These are phyloP conservation scores for Ornithoptera alexandrae DNA, from an alignment of 2,888 invertebrate species.

Conservation along the genomic window DNA sequence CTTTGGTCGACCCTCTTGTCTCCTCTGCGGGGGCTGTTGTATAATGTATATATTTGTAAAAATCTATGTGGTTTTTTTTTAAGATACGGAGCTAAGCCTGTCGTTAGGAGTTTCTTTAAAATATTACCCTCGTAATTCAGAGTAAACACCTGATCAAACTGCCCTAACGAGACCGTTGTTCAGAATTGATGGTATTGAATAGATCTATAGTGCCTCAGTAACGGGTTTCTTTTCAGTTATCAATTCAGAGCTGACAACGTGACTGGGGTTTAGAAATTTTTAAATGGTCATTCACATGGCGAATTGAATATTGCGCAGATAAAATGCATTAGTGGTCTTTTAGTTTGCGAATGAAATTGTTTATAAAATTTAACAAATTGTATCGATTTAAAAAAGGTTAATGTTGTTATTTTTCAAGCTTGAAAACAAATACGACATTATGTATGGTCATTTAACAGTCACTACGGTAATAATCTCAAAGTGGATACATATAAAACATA, in stretches of 20 bases:
- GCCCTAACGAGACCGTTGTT: slow-evolving; percentile 19
- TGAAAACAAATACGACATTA: too few relatives aligned
- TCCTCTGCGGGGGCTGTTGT: too few relatives aligned
- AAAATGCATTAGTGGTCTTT: background rate
- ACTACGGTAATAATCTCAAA: too few relatives aligned
- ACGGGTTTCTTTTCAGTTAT: slow-evolving; percentile 16
- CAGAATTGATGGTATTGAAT: slow-evolving; percentile 14
- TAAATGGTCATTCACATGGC: slow-evolving; percentile 7
- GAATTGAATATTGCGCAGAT: slow-evolving; percentile 7
- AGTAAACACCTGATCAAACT: slow-evolving; percentile 5
- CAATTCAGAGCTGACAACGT: slow-evolving; percentile 14
- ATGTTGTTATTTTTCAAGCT: background rate
- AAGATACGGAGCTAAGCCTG: slow-evolving; percentile 1
- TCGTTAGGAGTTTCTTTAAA: slow-evolving; percentile 1
- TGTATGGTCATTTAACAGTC: too few relatives aligned
- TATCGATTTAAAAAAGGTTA: background rate
- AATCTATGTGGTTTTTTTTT: background rate
- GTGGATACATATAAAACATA: too few relatives aligned
- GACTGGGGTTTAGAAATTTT: slow-evolving; percentile 6
- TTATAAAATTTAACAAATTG: background rate
- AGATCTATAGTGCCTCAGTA: slow-evolving; percentile 9
- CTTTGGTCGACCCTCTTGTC: too few relatives aligned
- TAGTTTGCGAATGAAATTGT: background rate
- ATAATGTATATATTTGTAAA: background rate
- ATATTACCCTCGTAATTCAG: slow-evolving; percentile 8